Base-by-base conservation (phyloP, 2,888 invertebrate genomes). In the Cerceris ruficornis region DNA sequence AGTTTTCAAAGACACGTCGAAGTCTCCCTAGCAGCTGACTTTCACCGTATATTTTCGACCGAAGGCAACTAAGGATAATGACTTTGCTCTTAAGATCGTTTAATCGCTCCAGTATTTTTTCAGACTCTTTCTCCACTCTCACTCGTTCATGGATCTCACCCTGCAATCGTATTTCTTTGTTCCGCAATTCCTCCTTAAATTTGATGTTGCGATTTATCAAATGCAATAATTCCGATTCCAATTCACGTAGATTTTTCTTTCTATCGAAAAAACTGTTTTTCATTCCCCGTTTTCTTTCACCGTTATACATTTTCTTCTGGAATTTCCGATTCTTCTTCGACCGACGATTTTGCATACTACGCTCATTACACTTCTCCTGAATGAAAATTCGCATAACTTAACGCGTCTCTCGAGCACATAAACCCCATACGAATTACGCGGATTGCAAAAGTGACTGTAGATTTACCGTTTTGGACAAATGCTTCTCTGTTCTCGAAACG, bases 51-150 rank as follows among this genome's bases (percentile, higher is more conserved):
- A 72, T 43, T n/a, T 76, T 74, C 0, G 69, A 71, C 0, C 61
- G 73, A 49, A 76, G 54, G 8, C 60, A 71, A 61, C 81, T 69
- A 43, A 81, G 76, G 57, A 64, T 41, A 0, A 74, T 42, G 7
- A 82, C 77, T 54, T 81, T 84, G 39, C 60, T 71, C 42, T 55
- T 81, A 0, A 88, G 64, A 43, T 76, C 75, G 39, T 82, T 70
- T n/a, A 88, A 57, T 13, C 73, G 65, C 6, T 80, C 75, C 14
- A 71, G 74, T 17, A 87, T 59, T 42, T 69, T 65, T 28, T 80
- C 69, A 43, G 79, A 82, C 13, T 78, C 80, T 7, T 75, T 61
- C n/a, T 88, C 88, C 2, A 77, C 83, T 17, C 42, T 81, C 14
- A 76, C 55, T 58, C 87, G 72, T 4, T 69, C 69, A 49, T 74